Percentiles rank a stretch among this genome's conserved stretches.
phyloP scores from a whole-genome alignment of 2,888 invertebrate species.

The Acrobeloides nanus region DNA sequence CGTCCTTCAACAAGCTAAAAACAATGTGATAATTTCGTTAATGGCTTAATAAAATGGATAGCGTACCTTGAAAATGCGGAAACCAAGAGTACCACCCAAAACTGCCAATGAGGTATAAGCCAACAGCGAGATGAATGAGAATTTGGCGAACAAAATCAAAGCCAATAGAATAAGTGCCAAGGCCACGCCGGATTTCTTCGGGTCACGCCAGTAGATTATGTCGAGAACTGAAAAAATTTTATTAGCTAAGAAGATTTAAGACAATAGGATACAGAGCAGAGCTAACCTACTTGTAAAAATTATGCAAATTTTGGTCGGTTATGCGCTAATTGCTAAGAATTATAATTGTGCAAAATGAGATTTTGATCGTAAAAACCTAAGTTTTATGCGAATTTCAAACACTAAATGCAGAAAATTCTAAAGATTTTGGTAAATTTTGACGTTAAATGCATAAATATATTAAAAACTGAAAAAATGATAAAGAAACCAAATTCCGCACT shows the following conservation, averaged over 20 bases:
- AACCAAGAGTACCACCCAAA: conserved; percentile 78
- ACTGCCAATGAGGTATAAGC: conserved; percentile 61
- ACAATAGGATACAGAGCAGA: background rate
- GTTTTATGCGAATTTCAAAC: too few relatives aligned
- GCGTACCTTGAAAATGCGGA: conserved; percentile 90
- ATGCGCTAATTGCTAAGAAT: conserved; percentile 2
- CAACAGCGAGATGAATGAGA: conserved; percentile 59
- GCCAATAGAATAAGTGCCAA: conserved; percentile 62
- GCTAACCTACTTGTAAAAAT: conserved; percentile 1
- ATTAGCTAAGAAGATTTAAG: conserved; percentile 5
- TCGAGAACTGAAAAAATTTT: conserved; percentile 42
- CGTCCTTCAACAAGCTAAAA: conserved; percentile 38
- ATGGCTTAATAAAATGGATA: conserved; percentile 72
- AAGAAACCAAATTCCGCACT: too few relatives aligned
- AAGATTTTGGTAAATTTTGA: too few relatives aligned
- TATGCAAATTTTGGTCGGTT: conserved; percentile 1
- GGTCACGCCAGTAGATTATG: conserved; percentile 93
- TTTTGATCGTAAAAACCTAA: too few relatives aligned
- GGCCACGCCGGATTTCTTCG: conserved; percentile 80
- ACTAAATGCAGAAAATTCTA: too few relatives aligned
- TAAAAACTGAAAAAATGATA: too few relatives aligned
- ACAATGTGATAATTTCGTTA: conserved; percentile 9
- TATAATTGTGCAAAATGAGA: too few relatives aligned
- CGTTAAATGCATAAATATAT: too few relatives aligned
- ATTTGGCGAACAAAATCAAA: conserved; percentile 77